Evolutionary conservation across 2,888 invertebrate genomes (phyloP), one percentile per base, ranked within the genome.

Genomic region (Lysandra bellargus): DNA sequence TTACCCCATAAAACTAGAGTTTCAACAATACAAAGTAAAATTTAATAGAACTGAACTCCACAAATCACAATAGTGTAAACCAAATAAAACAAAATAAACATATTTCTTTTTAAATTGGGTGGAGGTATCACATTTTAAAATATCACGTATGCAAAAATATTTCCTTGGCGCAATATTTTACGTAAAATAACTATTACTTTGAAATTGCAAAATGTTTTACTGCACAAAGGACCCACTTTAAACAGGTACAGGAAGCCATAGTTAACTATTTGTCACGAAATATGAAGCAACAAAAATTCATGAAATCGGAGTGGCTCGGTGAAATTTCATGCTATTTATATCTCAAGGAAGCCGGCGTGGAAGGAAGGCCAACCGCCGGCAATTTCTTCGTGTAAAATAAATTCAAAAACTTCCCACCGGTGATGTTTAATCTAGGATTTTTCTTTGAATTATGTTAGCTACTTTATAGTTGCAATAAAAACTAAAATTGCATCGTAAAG

Each of bases 391-490:
- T 81, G 82, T 80, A 83, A 84, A 86, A 86, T 86, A 86, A 85
- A 86, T 86, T 86, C 84, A 83, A 82, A 83, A 81, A 82, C 83
- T 82, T 83, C 82, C 82, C 82, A 81, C 82, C 83, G 81, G 83
- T 83, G 84, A 83, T 85, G 84, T 84, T 84, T 85, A 86, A 85
- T 84, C 82, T 81, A 60, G 82, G 79, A 81, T 82, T 82, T 83
- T 88, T 86, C 86, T 89, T 87, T 89, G 88, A 90, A 87, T 88
- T 90, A 89, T 89, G 84, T 82, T 83, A 83, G 83, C 85, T 87
- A 87, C 85, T 83, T 85, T 84, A 82, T 82, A 81, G 82, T 82
- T 82, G 80, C 78, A 81, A 80, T 80, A 80, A 81, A 82, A 81
- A 80, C 81, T 79, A 80, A 82, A 80, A 83, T 78, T 81, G 80